Base-by-base conservation (phyloP, 1,140 invertebrate species). In the Drosophila ercepeae region DNA sequence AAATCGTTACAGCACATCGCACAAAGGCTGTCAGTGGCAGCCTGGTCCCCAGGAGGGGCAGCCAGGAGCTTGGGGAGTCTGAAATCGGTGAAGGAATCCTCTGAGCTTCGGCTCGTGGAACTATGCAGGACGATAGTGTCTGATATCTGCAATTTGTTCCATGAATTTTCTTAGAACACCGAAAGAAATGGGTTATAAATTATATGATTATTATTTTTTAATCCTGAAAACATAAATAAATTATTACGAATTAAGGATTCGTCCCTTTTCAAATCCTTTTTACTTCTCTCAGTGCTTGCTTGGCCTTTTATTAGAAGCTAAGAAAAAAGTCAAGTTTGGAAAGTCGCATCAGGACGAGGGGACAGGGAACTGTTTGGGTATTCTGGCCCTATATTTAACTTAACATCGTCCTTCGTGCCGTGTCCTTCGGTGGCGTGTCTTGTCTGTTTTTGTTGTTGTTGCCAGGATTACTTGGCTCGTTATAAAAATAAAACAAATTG, bases 401-500 rank as follows among this genome's bases (percentile, higher is more conserved):
- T 32, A 1, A 21, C 6, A 6, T 25, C 45, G n/a, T 13, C n/a
- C 42, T 23, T 14, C 16, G 11, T 14, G n/a, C 18, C 9, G 16
- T 29, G 9, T 13, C 9, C 14, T 44, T 18, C 11, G 0, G 4
- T 4, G 13, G 3, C 29, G 2, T 25, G 14, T 18, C 46, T 21
- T 21, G 21, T 21, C n/a, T 21, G 21, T 11, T 13, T 21, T 18
- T 42, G 8, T 13, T 54, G 18, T 29, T 61, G 36, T 23, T 32
- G 23, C 41, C 54, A 5, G 39, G 42, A 46, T 64, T 36, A 45
- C 55, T 27, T 39, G 60, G 55, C 54, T 64, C 54, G 54, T 60
- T 64, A 61, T 61, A 61, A 46, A 64, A 46, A 63, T 51, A 69
- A 44, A 57, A 51, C 45, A 70, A 70, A 59, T 70, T 59, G 29